These are phyloP conservation scores for Eristalis arbustorum DNA, from an alignment of 2,888 invertebrate genomes.

Conservation along the genomic window DNA sequence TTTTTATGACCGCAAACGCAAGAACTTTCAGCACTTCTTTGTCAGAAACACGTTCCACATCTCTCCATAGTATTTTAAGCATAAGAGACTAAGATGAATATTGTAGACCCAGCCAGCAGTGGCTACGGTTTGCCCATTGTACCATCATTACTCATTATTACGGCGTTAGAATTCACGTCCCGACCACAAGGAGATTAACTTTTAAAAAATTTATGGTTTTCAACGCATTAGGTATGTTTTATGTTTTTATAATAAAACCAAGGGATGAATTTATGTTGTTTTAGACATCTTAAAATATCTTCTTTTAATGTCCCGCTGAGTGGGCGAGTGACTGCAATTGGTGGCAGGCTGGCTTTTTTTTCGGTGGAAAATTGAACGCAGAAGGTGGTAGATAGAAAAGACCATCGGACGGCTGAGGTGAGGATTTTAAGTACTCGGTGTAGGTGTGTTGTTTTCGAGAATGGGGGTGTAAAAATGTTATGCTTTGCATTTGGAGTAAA, in stretches of 20 bases:
- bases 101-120: neutral
- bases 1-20: constrained; percentile 37
- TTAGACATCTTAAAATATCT: constrained; percentile 71
- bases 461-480: constrained; percentile 25
- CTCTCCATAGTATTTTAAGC: constrained; percentile 16
- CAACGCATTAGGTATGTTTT: constrained; percentile 72
- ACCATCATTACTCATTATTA: constrained; percentile 70
- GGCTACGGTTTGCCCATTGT: constrained; percentile 48
- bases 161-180: constrained; percentile 68
- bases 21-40: constrained; percentile 51
- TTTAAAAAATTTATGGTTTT: constrained; percentile 73
- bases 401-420: constrained; percentile 34
- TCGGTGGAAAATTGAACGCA: neutral
- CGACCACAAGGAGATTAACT: constrained; percentile 71
- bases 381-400: neutral
- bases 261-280: constrained; percentile 68
- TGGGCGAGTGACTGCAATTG: constrained; percentile 29
- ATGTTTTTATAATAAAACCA: constrained; percentile 73
- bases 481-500: neutral
- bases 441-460: constrained; percentile 1
- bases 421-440: constrained; percentile 17
- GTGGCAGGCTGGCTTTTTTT: neutral
- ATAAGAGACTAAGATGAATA: constrained; percentile 54
- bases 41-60: constrained; percentile 27
- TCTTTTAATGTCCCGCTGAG: constrained; percentile 69